These are phyloP conservation scores for Cyprinus carpio DNA, from an alignment of 2,113 vertebrate species.

Conservation along the genomic window DNA sequence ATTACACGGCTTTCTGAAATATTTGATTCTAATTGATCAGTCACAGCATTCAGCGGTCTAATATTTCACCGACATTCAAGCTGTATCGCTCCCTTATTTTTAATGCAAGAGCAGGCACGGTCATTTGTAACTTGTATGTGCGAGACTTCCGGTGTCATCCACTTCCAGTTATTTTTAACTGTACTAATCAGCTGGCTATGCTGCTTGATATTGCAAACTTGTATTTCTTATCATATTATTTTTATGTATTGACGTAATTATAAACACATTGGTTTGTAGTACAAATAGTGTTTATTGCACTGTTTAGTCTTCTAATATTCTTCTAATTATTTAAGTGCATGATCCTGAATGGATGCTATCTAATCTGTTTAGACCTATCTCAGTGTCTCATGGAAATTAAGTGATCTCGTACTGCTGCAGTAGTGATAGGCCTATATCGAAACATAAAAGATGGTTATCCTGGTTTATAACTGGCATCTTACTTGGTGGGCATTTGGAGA, in stretches of 20 bases:
- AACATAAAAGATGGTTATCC: conserved; percentile 51
- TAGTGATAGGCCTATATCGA: conserved; percentile 48
- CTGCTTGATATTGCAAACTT: neutral
- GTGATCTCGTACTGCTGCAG: conserved; percentile 58
- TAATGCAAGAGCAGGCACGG: neutral
- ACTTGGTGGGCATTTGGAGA: conserved; percentile 56
- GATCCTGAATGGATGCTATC: conserved; percentile 50
- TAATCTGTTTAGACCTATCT: conserved; percentile 62
- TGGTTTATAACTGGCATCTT: conserved; percentile 59
- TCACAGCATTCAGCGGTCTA: neutral
- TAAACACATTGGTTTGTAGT: too few relatives aligned
- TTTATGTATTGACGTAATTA: too few relatives aligned
- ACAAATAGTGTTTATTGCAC: too few relatives aligned
- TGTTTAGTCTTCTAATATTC: too few relatives aligned
- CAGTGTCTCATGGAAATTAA: conserved; percentile 61
- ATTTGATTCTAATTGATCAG: neutral
- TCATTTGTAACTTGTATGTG: neutral
- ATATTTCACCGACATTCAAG: neutral
- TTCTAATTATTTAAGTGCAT: neutral
- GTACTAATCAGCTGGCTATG: neutral
- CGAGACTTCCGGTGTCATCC: neutral
- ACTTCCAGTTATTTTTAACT: neutral
- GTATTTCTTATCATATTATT: too few relatives aligned
- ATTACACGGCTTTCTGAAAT: neutral
- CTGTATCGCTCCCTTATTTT: neutral